Evolutionary conservation across 2,797 vertebrate species (phyloP).

Genomic region (Lateolabrax maculatus): DNA sequence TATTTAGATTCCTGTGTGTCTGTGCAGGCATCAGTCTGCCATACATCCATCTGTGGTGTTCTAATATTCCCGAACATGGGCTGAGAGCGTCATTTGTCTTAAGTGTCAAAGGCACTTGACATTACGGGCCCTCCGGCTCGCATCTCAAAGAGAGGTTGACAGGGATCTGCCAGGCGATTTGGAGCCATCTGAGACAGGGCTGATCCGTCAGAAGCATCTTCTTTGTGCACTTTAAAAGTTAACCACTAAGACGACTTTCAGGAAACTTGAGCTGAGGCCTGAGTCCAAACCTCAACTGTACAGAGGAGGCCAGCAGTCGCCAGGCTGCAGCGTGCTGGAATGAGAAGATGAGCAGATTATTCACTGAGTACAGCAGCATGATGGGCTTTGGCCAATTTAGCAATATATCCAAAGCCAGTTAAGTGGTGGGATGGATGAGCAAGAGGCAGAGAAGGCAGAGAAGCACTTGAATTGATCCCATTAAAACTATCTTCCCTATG

Average conservation of each 20-base stretch:
- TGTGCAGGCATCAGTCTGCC: slow-evolving; percentile 32
- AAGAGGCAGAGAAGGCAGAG: slow-evolving; percentile 44
- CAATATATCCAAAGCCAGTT: slow-evolving; percentile 53
- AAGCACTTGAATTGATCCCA: slow-evolving; percentile 18
- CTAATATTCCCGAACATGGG: slow-evolving; percentile 56
- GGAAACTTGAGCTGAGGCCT: slow-evolving; percentile 42
- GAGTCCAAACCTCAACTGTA: slow-evolving; percentile 15
- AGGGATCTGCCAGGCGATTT: slow-evolving; percentile 56
- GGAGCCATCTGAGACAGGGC: slow-evolving; percentile 52
- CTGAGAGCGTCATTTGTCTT: slow-evolving; percentile 75
- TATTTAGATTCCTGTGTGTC: slow-evolving; percentile 61
- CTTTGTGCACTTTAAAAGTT: slow-evolving; percentile 61
- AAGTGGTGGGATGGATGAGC: slow-evolving; percentile 35
- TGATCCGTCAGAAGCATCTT: slow-evolving; percentile 58
- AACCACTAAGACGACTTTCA: slow-evolving; percentile 54
- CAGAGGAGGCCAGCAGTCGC: neutral
- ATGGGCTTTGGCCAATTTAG: slow-evolving; percentile 61
- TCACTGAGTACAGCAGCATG: slow-evolving; percentile 42
- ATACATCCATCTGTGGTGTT: slow-evolving; percentile 53
- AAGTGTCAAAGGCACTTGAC: slow-evolving; percentile 76
- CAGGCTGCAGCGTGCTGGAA: slow-evolving; percentile 30
- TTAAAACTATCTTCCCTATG: slow-evolving; percentile 6
- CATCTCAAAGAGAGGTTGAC: slow-evolving; percentile 64
- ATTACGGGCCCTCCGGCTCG: slow-evolving; percentile 63
- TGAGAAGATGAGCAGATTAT: slow-evolving; percentile 56